These are phyloP conservation scores for Dendrocincla fuliginosa DNA, from an alignment of 2,797 vertebrate species.

Conservation along the genomic window DNA sequence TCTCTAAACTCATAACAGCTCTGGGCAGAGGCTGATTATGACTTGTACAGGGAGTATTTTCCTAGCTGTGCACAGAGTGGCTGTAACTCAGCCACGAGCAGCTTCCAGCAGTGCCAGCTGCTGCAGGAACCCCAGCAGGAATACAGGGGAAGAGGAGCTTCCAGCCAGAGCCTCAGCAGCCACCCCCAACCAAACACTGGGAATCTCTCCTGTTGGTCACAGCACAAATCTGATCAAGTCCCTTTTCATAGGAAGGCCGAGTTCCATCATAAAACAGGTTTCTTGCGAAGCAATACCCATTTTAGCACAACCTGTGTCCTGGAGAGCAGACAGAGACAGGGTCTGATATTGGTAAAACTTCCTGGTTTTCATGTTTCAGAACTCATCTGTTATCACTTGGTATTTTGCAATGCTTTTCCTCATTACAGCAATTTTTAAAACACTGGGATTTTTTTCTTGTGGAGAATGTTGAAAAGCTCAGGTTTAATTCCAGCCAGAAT, in stretches of 20 bases:
- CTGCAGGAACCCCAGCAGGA: not conserved
- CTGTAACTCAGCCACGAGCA: not conserved
- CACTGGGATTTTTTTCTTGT: not conserved
- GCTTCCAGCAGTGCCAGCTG: not conserved
- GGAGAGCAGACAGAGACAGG: not conserved
- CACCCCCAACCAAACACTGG: not conserved
- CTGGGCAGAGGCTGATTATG: not conserved
- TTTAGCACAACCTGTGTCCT: not conserved
- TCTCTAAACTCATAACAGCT: not conserved
- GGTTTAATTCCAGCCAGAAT: not conserved
- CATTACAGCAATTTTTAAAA: not conserved
- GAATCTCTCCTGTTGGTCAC: not conserved
- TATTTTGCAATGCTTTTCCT: not conserved
- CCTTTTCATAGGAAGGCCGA: not conserved
- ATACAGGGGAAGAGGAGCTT: fast-evolving
- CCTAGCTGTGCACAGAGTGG: not conserved
- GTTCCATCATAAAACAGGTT: not conserved
- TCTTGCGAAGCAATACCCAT: not conserved
- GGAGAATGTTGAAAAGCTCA: not conserved
- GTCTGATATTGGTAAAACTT: not conserved
- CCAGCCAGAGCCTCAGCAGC: not conserved
- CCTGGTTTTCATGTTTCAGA: not conserved
- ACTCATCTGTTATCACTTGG: not conserved
- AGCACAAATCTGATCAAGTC: not conserved
- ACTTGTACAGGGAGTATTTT: not conserved